Evolutionary conservation across 2,797 vertebrate species (phyloP).

Genomic region (Coregonus sp.): DNA sequence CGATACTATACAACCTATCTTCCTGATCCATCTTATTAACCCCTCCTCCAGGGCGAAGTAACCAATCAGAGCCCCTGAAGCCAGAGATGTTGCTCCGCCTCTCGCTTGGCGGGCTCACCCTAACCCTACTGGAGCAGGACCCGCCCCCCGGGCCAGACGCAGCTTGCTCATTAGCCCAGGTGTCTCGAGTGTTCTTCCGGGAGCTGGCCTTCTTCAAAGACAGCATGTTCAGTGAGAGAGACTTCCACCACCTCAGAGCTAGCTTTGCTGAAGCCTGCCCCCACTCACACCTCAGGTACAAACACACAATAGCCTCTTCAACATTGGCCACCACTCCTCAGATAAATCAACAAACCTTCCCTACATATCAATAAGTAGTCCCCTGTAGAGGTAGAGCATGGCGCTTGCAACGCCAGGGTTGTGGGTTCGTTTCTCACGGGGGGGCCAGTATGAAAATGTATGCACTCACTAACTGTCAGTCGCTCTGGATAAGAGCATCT

Average conservation of each 20-base stretch:
- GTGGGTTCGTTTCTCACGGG: no score
- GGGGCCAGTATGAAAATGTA: no score
- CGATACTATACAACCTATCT: not conserved
- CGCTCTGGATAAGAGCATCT: no score
- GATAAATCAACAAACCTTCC: not conserved
- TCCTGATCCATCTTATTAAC: not conserved
- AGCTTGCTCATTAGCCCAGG: slow-evolving; percentile 65
- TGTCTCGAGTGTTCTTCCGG: slow-evolving; percentile 81
- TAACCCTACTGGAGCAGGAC: slow-evolving; percentile 83
- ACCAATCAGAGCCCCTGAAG: slow-evolving; percentile 79
- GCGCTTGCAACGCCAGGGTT: no score
- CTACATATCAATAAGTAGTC: not conserved
- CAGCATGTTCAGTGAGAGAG: slow-evolving; percentile 84
- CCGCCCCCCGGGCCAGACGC: slow-evolving; percentile 44
- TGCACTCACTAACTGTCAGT: no score
- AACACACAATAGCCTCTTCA: not conserved
- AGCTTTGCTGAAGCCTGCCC: slow-evolving; percentile 85
- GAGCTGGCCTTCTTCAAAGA: slow-evolving; percentile 84
- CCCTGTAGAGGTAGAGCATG: no score
- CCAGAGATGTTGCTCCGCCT: slow-evolving; percentile 83
- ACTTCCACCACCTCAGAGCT: slow-evolving; percentile 80
- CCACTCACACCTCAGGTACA: slow-evolving; percentile 84
- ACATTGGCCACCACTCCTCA: not conserved
- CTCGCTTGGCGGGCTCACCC: slow-evolving; percentile 83
- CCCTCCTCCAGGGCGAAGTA: slow-evolving; percentile 70